Percentiles rank a stretch among this genome's conserved stretches.
phyloP scores from a whole-genome alignment of 1,140 invertebrate genomes.

The Diorhabda elongata region DNA sequence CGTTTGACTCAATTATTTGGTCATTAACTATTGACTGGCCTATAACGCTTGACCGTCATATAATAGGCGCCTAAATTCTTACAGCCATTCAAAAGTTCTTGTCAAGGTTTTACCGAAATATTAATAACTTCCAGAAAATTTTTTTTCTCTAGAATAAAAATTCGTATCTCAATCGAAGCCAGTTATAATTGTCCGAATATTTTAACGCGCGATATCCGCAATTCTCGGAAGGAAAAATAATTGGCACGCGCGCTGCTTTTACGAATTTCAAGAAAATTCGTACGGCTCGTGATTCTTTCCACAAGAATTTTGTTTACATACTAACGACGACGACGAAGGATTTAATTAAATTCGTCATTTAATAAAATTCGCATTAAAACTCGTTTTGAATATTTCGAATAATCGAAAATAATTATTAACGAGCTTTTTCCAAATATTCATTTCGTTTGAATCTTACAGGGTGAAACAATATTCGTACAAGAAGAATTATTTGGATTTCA shows the following conservation, averaged over 20 bases:
- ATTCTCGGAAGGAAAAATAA: constrained; percentile 2
- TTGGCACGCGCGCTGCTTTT: background rate
- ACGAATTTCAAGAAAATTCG: too few relatives aligned
- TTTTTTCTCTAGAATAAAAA: background rate
- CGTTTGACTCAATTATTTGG: too few relatives aligned
- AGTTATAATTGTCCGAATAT: background rate
- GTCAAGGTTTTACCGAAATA: background rate
- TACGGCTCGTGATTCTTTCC: background rate
- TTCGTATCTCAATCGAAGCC: background rate
- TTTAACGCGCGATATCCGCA: background rate
- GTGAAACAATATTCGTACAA: too few relatives aligned
- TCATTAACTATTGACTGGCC: too few relatives aligned
- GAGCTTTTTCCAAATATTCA: too few relatives aligned
- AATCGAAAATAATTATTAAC: too few relatives aligned
- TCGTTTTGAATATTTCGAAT: too few relatives aligned
- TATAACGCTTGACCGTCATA: background rate
- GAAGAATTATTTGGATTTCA: too few relatives aligned
- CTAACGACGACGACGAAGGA: too few relatives aligned
- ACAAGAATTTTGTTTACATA: background rate
- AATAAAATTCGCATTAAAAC: too few relatives aligned
- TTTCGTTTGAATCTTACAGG: too few relatives aligned
- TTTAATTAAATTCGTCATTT: too few relatives aligned
- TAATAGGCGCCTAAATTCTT: background rate
- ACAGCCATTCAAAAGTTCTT: background rate
- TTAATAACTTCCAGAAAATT: background rate